Percentiles rank a stretch among this genome's conserved stretches.
Evolutionary conservation across 2,113 vertebrate species (phyloP).

Genomic region (Melospiza melodia): DNA sequence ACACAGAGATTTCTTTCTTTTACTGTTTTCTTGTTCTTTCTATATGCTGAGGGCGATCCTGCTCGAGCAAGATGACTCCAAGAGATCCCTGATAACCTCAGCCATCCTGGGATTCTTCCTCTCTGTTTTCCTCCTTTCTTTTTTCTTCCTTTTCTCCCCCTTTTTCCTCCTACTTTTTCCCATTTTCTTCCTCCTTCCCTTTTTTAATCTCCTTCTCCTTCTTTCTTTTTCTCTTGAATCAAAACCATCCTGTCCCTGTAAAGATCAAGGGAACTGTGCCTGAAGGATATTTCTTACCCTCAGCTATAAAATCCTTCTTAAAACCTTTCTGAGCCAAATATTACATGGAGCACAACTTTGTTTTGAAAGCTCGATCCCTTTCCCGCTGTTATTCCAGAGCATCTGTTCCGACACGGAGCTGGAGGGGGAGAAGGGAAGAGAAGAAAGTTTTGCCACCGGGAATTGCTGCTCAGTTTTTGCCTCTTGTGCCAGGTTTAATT

Average conservation of each 20-base stretch:
- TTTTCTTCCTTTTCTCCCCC: not conserved
- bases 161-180: not conserved
- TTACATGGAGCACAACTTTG: not conserved
- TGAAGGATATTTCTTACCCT: not conserved
- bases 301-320: not conserved
- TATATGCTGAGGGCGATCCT: not conserved
- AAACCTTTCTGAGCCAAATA: not conserved
- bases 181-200: too few relatives aligned
- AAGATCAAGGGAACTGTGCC: not conserved
- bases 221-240: not conserved
- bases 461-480: not conserved
- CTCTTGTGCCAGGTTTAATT: fast-evolving
- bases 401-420: fast-evolving
- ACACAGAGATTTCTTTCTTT: not conserved
- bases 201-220: not conserved
- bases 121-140: not conserved
- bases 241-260: not conserved
- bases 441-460: not conserved
- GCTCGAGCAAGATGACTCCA: not conserved
- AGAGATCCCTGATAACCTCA: not conserved
- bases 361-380: not conserved
- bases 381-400: not conserved
- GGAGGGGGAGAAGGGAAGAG: not conserved
- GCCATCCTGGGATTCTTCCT: fast-evolving
- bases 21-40: not conserved